Evolutionary conservation across 1,140 invertebrate genomes (phyloP).

Genomic region (Dinothrombium tinctorium): DNA sequence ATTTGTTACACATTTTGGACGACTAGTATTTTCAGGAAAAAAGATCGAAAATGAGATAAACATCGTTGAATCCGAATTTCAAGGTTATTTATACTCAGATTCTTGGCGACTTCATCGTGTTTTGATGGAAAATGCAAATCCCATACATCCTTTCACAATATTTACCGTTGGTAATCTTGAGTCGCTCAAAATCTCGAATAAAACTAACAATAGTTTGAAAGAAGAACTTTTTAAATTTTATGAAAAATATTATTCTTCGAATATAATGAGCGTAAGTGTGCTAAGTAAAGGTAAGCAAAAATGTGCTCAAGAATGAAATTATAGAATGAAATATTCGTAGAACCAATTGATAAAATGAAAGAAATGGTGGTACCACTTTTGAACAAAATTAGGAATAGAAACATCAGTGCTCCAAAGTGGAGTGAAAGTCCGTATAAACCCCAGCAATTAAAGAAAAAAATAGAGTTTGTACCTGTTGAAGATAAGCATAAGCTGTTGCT

Average conservation of each 20-base stretch:
- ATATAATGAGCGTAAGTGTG: conserved; percentile 68
- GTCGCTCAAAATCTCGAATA: conserved; percentile 55
- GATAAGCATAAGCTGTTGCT: too few relatives aligned
- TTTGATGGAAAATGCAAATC: conserved; percentile 48
- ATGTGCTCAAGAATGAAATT: too few relatives aligned
- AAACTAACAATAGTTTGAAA: conserved; percentile 48
- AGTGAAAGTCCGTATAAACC: too few relatives aligned
- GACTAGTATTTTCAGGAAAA: too few relatives aligned
- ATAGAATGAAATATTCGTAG: too few relatives aligned
- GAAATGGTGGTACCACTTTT: too few relatives aligned
- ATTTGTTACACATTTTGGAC: too few relatives aligned
- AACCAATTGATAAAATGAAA: too few relatives aligned
- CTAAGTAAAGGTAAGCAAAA: conserved; percentile 83
- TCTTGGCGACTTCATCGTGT: conserved; percentile 65
- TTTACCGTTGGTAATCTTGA: conserved; percentile 62
- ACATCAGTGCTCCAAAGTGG: too few relatives aligned
- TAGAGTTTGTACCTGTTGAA: too few relatives aligned
- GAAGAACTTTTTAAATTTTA: conserved; percentile 75
- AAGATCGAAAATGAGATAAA: conserved; percentile 81
- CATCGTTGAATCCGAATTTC: conserved; percentile 84
- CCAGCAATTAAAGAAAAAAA: too few relatives aligned
- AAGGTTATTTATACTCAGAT: conserved; percentile 74
- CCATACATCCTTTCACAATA: conserved; percentile 58
- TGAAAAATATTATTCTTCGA: conserved; percentile 69
- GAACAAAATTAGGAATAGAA: too few relatives aligned